Base-by-base conservation (phyloP, 1,140 invertebrate species). In the Epicauta chinensis region DNA sequence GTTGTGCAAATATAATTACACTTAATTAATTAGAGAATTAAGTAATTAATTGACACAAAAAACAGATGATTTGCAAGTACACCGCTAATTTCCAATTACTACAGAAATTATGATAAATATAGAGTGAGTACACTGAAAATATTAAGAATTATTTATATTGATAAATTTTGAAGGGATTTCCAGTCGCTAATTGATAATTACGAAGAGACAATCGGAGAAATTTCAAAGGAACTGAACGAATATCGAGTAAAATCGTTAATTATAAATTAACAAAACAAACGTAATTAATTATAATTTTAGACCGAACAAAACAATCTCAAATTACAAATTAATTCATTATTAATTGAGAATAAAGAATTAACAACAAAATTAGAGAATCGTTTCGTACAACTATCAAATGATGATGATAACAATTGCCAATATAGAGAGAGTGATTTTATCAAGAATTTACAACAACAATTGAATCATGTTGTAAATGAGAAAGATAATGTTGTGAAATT, bases 381-480 rank as follows among this genome's bases (percentile, higher is more conserved):
- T 16, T 47, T 60, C 16, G 9, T 17, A 10, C 51, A 59, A 44
- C 47, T 51, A 54, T 31, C 44, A 46, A 37, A 30, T 23, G 11
- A 52, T 16, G n/a, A 29, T 1, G n/a, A 3, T 40, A 7, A 36
- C 15, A 50, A 57, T 38, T 30, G 48, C n/a, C 48, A 56, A 29
- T 53, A 56, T 34, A 32, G 48, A 15, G 54, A 61, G 3, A 52
- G 39, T 10, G 43, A 64, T 45, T 38, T 67, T 12, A 50, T 64
- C 15, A 45, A 60, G 36, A 69, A 68, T 56, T 56, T 69, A 17
- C 63, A 64, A 59, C 38, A 55, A 14, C 67, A 68, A 56, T 55
- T 69, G 7, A 31, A 58, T 36, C 34, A 15, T 10, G 32, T 61
- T 2, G 37, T 55, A 40, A 31, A 63, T 40, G 67, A 69, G 54